phyloP scores from a whole-genome alignment of 1,140 invertebrate species.

The Drosophila chauvacae region DNA sequence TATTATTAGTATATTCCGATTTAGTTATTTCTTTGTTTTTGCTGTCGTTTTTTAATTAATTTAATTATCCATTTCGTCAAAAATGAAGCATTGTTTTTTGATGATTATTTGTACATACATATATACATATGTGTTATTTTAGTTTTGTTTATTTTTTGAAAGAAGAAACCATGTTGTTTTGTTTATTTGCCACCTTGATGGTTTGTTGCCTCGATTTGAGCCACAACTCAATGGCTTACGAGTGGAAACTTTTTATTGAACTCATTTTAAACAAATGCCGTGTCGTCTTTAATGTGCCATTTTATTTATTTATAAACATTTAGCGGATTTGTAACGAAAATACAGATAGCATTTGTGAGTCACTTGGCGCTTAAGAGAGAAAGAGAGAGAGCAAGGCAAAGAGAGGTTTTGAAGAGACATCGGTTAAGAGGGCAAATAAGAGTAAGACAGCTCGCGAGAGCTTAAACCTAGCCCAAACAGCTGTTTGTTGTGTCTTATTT shows the following conservation, averaged over 20 bases:
- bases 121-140: neutral
- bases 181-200: neutral
- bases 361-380: constrained; percentile 13
- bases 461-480: constrained; percentile 72
- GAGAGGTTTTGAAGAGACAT: constrained; percentile 12
- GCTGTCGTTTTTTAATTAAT: constrained; percentile 36
- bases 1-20: constrained; percentile 5
- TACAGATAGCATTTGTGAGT: constrained; percentile 32
- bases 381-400: neutral
- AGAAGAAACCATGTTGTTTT: neutral
- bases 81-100: neutral
- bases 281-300: constrained; percentile 20
- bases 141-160: constrained; percentile 1
- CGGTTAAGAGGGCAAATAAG: neutral
- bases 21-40: constrained; percentile 1
- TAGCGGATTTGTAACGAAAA: constrained; percentile 25
- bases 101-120: no score
- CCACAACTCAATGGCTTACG: neutral
- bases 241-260: neutral
- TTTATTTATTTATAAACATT: constrained; percentile 51
- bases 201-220: neutral
- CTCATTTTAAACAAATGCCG: neutral
- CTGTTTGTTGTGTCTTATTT: constrained; percentile 64
- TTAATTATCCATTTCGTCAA: constrained; percentile 53
- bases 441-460: neutral